Base-by-base conservation (phyloP, 2,113 vertebrate species). In the Osmerus eperlanus region DNA sequence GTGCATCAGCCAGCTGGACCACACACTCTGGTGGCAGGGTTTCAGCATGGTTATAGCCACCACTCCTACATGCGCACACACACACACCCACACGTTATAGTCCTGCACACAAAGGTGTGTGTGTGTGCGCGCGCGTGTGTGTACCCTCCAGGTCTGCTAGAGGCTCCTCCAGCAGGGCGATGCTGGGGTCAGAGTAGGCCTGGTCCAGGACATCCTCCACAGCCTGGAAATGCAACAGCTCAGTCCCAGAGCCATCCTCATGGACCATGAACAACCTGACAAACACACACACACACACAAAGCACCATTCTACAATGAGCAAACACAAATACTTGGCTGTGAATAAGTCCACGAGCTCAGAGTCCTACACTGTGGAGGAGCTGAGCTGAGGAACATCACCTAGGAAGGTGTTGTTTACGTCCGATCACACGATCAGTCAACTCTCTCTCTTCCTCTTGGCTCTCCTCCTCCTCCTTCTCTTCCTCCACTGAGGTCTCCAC, bases 261-360 rank as follows among this genome's bases (percentile, higher is more conserved):
- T 91, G 86, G 75, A 94, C 63, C 19, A 95, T 14, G 86, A 99
- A 98, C 81, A 98, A 93, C 83, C 97, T 99, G 76, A 1, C 79
- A 76, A 11, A 82, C 61, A 72, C 65, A 52, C 51, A 75, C 60
- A 36, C 59, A 56, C 8, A 64, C 21, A 29, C 62, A 64, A 2
- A 65, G 8, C 12, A 13, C 9, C 63, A 65, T 7, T 13, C 60
- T 3, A 16, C 11, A 16, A 56, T 11, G n/a, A 16, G n/a, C 51
- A 19, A 36, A 71, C 47, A 54, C 60, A 70, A 3, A 69, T 53
- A 59, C 54, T 32, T 47, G 41, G 41, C 41, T 47, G 41, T 47
- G 41, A 47, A 1, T 7, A 47, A 47, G 41, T 47, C 9, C 28
- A 64, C 19, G 61, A 23, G 28, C 4, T 61, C 23, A 47, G 53